Evolutionary conservation across 92 coral and sea anemone species (phyloP).

Genomic region (Phenganax subtilis): DNA sequence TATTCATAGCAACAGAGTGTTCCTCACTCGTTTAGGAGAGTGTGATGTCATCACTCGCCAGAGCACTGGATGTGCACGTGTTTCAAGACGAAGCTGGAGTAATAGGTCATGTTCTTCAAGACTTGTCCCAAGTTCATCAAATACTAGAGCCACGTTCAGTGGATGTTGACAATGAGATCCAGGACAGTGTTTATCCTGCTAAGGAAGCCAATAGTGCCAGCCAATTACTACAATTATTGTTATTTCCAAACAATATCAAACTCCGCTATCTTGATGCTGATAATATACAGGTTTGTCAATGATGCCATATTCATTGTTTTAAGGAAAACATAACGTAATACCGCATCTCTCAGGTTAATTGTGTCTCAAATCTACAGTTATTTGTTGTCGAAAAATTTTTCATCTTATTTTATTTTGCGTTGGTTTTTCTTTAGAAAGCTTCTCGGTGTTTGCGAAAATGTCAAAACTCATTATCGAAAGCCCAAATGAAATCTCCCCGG

Average conservation of each 20-base stretch:
- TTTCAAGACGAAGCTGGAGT: constrained; percentile 70
- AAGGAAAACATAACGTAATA: too few species aligned
- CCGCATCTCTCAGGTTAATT: too few species aligned
- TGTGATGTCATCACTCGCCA: constrained; percentile 60
- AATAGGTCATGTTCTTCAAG: constrained; percentile 71
- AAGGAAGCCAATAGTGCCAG: background rate
- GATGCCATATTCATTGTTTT: background rate
- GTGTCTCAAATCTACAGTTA: background rate
- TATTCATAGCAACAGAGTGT: too few species aligned
- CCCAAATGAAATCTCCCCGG: constrained; percentile 78
- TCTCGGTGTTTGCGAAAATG: constrained; percentile 79
- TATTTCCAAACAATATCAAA: constrained; percentile 21
- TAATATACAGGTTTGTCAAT: constrained; percentile 23
- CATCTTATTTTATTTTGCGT: background rate
- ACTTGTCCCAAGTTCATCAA: constrained; percentile 61
- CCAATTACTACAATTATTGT: constrained; percentile 18
- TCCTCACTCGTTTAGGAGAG: constrained; percentile 43
- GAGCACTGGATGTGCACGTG: constrained; percentile 65
- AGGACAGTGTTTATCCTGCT: constrained; percentile 1
- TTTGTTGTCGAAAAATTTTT: background rate
- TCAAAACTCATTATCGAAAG: constrained; percentile 60
- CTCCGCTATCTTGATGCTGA: constrained; percentile 9
- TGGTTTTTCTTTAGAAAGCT: constrained; percentile 56
- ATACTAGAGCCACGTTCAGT: constrained; percentile 41
- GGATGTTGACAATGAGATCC: background rate